Percentiles rank a stretch among this genome's conserved stretches.
phyloP scores from a whole-genome alignment of 2,113 vertebrate species.

The Misgurnus mizolepis region DNA sequence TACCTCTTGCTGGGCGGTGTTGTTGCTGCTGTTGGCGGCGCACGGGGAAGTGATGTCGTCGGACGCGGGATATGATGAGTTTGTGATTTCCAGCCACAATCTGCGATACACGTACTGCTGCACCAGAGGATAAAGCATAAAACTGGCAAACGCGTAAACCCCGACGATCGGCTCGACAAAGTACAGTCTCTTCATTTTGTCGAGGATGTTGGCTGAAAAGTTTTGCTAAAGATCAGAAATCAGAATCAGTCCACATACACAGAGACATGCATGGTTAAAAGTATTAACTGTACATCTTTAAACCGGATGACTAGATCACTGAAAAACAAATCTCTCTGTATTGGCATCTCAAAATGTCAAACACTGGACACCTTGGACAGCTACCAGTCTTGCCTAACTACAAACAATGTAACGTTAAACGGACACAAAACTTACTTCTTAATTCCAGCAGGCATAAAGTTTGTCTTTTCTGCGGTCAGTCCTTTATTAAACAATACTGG shows the following conservation, averaged over 20 bases:
- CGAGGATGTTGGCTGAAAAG: slow-evolving; percentile 22
- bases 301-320: too few species aligned
- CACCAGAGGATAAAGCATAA: slow-evolving; percentile 73
- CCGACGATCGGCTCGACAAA: slow-evolving; percentile 87
- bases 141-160: slow-evolving; percentile 78
- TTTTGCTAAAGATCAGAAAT: not conserved
- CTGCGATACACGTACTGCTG: slow-evolving; percentile 88
- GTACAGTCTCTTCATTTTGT: slow-evolving; percentile 76
- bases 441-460: not conserved
- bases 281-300: too few species aligned
- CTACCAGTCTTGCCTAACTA: not conserved
- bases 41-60: slow-evolving; percentile 75
- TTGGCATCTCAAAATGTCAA: not conserved
- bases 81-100: slow-evolving; percentile 82
- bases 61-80: slow-evolving; percentile 72
- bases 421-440: not conserved
- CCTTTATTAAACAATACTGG: not conserved
- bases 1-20: slow-evolving; percentile 62
- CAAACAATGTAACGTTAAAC: not conserved
- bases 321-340: not conserved
- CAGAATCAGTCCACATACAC: not conserved
- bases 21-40: slow-evolving; percentile 58
- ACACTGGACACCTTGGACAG: not conserved
- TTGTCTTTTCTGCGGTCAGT: not conserved
- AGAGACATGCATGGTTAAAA: too few species aligned